Conservation (phyloP, 2,888 invertebrate species). For the Ernsta delagoae region DNA sequence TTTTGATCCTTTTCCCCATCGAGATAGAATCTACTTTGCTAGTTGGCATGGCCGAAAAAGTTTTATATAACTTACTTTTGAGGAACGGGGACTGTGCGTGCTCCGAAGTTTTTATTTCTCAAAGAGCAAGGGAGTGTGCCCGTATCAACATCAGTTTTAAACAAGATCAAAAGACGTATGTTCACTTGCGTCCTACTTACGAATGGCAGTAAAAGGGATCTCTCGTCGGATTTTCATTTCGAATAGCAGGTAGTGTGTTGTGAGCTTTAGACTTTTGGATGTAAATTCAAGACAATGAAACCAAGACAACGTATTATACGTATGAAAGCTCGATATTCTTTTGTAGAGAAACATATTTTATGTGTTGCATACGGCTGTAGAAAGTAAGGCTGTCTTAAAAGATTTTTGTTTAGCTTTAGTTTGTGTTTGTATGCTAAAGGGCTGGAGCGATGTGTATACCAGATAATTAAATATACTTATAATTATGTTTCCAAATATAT, state of each 20-base stretch:
- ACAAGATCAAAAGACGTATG: conserved; percentile 38
- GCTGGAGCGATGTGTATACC: too few species aligned
- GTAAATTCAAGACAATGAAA: conserved; percentile 25
- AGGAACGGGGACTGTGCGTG: conserved; percentile 21
- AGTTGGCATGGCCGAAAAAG: conserved; percentile 18
- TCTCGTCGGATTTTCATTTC: conserved; percentile 20
- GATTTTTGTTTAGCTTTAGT: neutral
- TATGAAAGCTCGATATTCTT: neutral
- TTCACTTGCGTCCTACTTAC: conserved; percentile 17
- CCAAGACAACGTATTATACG: neutral
- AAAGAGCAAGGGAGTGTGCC: conserved; percentile 10
- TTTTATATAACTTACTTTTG: conserved; percentile 23
- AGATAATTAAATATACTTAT: too few species aligned
- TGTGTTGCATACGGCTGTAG: neutral
- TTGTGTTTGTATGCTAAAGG: too few species aligned
- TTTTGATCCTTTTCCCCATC: too few species aligned
- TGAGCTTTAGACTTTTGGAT: conserved; percentile 16
- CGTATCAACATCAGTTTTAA: conserved; percentile 35
- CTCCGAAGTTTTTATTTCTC: conserved; percentile 30
- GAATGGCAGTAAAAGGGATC: conserved; percentile 3
- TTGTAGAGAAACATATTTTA: neutral
- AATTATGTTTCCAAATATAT: too few species aligned
- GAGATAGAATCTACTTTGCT: conserved; percentile 31
- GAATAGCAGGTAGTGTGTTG: conserved; percentile 15
- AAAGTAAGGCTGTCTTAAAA: neutral